Percentiles rank a stretch among this genome's conserved stretches.
Evolutionary conservation across 2,113 vertebrate genomes (phyloP).

Genomic region (Coturnix japonica): DNA sequence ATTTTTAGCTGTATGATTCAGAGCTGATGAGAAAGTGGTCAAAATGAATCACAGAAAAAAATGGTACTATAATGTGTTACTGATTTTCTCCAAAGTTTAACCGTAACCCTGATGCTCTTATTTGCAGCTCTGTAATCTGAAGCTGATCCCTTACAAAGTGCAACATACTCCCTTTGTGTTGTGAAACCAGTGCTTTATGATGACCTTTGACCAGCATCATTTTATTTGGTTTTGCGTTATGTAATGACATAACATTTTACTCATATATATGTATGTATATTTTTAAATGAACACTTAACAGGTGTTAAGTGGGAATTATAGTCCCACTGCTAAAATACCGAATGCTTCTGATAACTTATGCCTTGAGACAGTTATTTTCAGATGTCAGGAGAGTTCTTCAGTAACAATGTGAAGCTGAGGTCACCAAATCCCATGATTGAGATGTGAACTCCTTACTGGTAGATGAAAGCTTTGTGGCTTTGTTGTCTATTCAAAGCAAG

Average conservation of each 20-base stretch:
- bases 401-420: neutral
- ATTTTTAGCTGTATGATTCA: slow-evolving; percentile 19
- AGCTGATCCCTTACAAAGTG: neutral
- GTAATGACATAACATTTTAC: neutral
- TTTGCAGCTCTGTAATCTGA: neutral
- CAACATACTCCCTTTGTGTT: neutral
- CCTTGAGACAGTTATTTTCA: neutral
- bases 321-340: neutral
- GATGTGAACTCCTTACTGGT: neutral
- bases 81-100: slow-evolving; percentile 4
- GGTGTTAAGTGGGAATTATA: slow-evolving; percentile 24
- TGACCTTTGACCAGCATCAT: neutral
- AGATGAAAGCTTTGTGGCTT: slow-evolving; percentile 20
- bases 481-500: slow-evolving; percentile 6
- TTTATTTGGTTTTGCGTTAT: neutral
- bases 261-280: too few species aligned
- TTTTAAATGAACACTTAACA: neutral
- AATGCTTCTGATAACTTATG: neutral
- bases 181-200: neutral
- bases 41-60: too few species aligned
- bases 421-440: neutral
- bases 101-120: neutral
- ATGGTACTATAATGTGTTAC: neutral
- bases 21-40: slow-evolving; percentile 3
- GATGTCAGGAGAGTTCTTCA: slow-evolving; percentile 8